These are phyloP conservation scores for Dynastes hyllus DNA, from an alignment of 2,888 invertebrate genomes.

Conservation along the genomic window DNA sequence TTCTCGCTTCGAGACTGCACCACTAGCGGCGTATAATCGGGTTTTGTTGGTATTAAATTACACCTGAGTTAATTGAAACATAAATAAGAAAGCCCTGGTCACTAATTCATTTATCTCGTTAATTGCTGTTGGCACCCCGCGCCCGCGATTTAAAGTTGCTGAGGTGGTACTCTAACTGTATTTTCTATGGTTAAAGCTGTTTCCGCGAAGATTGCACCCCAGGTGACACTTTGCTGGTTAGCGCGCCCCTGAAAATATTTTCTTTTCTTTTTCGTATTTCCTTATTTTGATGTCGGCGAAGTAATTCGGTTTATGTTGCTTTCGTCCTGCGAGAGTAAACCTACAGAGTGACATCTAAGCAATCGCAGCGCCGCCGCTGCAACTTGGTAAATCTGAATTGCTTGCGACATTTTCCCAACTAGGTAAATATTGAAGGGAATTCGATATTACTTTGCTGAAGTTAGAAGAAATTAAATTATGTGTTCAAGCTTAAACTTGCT, in stretches of 20 bases:
- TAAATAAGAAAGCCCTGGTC: slow-evolving; percentile 51
- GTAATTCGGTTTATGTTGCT: slow-evolving; percentile 8
- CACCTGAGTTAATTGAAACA: slow-evolving; percentile 51
- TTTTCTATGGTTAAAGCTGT: neutral
- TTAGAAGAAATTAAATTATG: no score
- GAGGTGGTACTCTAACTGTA: neutral
- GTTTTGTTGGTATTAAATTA: slow-evolving; percentile 50
- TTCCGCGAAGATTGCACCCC: slow-evolving; percentile 23
- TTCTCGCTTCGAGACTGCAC: slow-evolving; percentile 12
- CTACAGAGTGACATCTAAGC: neutral
- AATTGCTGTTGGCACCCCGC: slow-evolving; percentile 44
- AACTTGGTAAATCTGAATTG: no score
- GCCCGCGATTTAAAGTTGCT: slow-evolving; percentile 23
- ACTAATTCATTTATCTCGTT: slow-evolving; percentile 48
- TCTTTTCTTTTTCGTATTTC: slow-evolving; percentile 5
- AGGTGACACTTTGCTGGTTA: slow-evolving; percentile 39
- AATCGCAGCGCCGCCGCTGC: neutral
- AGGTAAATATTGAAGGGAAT: no score
- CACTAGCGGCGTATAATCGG: slow-evolving; percentile 23
- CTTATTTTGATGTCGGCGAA: slow-evolving; percentile 16
- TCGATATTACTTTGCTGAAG: no score
- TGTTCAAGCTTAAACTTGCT: no score
- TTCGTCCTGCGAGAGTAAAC: slow-evolving; percentile 2
- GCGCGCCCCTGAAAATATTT: slow-evolving; percentile 7
- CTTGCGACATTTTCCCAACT: no score